Base-by-base conservation (phyloP, 2,888 invertebrate genomes). In the Lissocephala sabroskyi region DNA sequence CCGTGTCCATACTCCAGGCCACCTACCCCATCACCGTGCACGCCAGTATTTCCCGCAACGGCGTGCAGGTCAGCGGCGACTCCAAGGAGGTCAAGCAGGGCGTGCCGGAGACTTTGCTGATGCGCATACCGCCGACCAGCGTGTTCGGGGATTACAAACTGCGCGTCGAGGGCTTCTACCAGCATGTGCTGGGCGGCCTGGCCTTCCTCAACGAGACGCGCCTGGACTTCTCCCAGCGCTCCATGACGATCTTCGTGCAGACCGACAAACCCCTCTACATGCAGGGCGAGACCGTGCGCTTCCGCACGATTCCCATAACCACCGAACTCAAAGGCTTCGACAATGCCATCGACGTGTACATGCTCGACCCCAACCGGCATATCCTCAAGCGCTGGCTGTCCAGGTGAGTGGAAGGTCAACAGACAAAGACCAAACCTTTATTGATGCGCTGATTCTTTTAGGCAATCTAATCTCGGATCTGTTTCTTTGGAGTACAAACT, bases 221-320 rank as follows among this genome's bases (percentile, higher is more conserved):
- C 50, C 86, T 98, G 10, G 87, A 88, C 1, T 98, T 97, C 85
- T 95, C 94, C 0, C 92, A 92, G 67, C 88, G 97, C 30, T 95
- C 96, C 41, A 94, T 97, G 92, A 96, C 97, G 0, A 94, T 97
- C 57, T 96, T 97, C 82, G 93, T 98, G 62, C 97, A 97, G 85
- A 90, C 95, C 73, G 96, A 97, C 82, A 96, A 96, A 80, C 97
- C 97, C 0, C 90, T 97, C 3, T 98, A 98, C 79, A 96, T 92
- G 90, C 97, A 97, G 84, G 91, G 93, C 3, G 94, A 97, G 83
- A 93, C 87, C 88, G 94, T 97, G 1, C 88, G 91, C 48, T 96
- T 98, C 84, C 90, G 98, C 32, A 91, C 95, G 5, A 93, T 98
- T 62, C 97, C 97, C 0, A 95, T 98, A 71, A 93, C 94, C 77